Evolutionary conservation across 1,140 invertebrate genomes (phyloP).

Genomic region (Saccostrea cuccullata): DNA sequence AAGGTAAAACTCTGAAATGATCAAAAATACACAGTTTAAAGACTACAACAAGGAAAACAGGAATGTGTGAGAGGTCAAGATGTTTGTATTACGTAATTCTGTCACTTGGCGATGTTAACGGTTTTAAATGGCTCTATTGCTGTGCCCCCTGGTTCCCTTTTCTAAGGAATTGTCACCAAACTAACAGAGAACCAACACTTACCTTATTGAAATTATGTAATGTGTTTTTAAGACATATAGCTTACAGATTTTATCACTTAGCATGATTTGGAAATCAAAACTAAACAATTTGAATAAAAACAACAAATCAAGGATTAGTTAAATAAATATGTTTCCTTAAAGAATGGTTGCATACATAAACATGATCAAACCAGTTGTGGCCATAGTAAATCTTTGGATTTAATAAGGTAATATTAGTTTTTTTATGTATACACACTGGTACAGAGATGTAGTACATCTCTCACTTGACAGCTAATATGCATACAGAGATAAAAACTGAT

Average conservation of each 20-base stretch:
- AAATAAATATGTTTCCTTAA: background rate
- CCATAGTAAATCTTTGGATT: background rate
- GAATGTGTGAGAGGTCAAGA: no score
- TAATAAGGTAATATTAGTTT: background rate
- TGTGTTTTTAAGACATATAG: background rate
- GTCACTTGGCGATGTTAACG: background rate
- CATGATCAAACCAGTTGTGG: background rate
- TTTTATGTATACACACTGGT: constrained; percentile 3
- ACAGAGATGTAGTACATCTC: background rate
- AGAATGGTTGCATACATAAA: background rate
- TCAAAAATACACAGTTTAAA: background rate
- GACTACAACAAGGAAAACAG: background rate
- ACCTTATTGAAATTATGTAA: background rate
- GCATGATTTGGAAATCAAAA: background rate
- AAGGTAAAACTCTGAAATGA: background rate
- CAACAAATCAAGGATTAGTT: background rate
- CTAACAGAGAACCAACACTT: background rate
- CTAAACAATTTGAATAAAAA: background rate
- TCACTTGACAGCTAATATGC: background rate
- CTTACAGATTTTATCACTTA: background rate
- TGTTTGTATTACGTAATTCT: background rate
- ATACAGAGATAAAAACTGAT: background rate
- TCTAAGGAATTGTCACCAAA: background rate
- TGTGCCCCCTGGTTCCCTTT: background rate
- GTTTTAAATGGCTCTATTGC: constrained; percentile 7